phyloP scores from a whole-genome alignment of 1,140 invertebrate species.

The Philopotamus ludificatus region DNA sequence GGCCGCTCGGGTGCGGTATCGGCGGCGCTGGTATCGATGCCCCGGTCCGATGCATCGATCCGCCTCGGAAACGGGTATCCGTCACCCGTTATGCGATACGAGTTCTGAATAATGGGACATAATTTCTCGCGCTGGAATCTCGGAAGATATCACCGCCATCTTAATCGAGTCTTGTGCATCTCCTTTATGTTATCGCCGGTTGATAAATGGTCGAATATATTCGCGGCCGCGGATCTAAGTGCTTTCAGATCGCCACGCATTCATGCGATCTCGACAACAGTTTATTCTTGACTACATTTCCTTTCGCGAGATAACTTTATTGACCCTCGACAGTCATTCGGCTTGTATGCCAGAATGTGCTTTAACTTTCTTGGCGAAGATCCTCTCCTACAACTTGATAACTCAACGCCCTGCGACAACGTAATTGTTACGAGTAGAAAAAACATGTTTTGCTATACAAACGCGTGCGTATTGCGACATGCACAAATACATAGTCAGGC shows the following conservation, averaged over 20 bases:
- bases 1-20: not conserved
- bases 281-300: slow-evolving; percentile 7
- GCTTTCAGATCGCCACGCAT: slow-evolving; percentile 9
- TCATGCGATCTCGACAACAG: not conserved
- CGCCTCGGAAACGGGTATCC: not conserved
- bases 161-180: slow-evolving; percentile 31
- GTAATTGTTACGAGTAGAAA: too few species aligned
- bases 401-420: not conserved
- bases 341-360: slow-evolving; percentile 1
- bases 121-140: slow-evolving; percentile 30
- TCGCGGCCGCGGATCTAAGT: not conserved
- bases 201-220: slow-evolving; percentile 28
- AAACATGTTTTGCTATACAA: too few species aligned
- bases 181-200: slow-evolving; percentile 25
- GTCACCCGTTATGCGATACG: too few species aligned
- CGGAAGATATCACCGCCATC: slow-evolving; percentile 35
- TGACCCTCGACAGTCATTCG: slow-evolving; percentile 10
- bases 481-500: too few species aligned
- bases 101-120: slow-evolving; percentile 32
- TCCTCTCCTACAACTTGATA: slow-evolving; percentile 5
- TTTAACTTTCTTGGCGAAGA: not conserved
- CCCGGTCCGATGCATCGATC: not conserved
- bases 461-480: too few species aligned
- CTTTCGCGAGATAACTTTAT: slow-evolving; percentile 10
- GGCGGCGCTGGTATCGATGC: not conserved